Evolutionary conservation across 2,888 invertebrate species (phyloP).

Genomic region (Eristalis intricaria): DNA sequence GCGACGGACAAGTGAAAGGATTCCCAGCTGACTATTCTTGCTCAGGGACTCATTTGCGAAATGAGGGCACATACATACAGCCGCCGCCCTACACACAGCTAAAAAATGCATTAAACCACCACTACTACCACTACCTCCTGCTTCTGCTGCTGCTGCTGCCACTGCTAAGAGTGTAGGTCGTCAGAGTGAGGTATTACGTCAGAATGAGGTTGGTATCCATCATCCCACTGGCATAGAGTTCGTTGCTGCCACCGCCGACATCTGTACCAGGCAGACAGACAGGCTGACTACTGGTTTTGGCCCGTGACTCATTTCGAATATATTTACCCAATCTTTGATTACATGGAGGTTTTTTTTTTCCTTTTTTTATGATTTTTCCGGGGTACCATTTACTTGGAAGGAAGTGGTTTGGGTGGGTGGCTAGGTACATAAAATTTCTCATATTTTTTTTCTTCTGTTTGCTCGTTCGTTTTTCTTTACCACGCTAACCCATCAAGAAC

Average conservation of each 20-base stretch:
- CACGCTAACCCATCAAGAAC: conserved; percentile 24
- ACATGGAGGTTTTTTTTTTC: background rate
- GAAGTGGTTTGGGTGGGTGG: background rate
- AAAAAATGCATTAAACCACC: conserved; percentile 45
- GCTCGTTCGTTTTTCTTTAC: background rate
- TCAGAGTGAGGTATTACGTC: conserved; percentile 57
- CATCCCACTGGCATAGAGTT: background rate
- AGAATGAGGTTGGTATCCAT: conserved; percentile 43
- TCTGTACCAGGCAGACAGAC: conserved; percentile 51
- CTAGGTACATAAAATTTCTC: conserved; percentile 1
- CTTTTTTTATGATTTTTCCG: background rate
- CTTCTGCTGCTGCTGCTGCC: background rate
- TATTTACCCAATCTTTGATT: background rate
- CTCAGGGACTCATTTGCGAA: conserved; percentile 62
- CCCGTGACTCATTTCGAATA: background rate
- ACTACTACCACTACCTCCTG: background rate
- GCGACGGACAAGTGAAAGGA: conserved; percentile 29
- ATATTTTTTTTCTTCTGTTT: background rate
- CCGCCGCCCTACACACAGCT: conserved; percentile 28
- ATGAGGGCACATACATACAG: conserved; percentile 50
- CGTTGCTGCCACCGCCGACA: conserved; percentile 5
- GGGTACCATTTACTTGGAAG: background rate
- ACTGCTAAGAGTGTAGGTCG: conserved; percentile 44
- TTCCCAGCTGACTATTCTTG: conserved; percentile 60
- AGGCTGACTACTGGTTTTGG: background rate